Evolutionary conservation across 1,140 invertebrate genomes (phyloP).

Genomic region (Drosophila orena): DNA sequence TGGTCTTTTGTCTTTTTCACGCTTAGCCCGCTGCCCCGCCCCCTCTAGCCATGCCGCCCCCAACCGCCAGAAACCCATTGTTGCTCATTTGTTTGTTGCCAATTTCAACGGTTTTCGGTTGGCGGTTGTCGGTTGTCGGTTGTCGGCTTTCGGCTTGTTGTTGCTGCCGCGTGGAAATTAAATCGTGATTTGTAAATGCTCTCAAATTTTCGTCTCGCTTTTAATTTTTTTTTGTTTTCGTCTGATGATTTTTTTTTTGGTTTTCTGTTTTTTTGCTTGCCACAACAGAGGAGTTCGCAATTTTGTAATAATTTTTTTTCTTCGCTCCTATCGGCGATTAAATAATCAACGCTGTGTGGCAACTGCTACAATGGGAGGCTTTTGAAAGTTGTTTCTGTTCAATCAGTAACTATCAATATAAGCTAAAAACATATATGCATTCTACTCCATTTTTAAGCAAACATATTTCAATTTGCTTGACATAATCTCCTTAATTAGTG

Average conservation of each 20-base stretch:
- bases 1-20: conserved; percentile 78
- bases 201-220: conserved; percentile 76
- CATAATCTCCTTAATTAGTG: no score
- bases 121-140: no score
- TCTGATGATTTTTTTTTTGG: conserved; percentile 4
- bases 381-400: conserved; percentile 40
- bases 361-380: conserved; percentile 49
- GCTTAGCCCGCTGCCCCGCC: conserved; percentile 22
- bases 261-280: conserved; percentile 12
- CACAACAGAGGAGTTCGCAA: conserved; percentile 61
- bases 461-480: no score
- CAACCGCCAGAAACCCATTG: conserved; percentile 5
- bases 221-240: conserved; percentile 21
- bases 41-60: neutral
- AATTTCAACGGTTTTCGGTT: conserved; percentile 77
- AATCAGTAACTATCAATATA: neutral
- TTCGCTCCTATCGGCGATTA: conserved; percentile 58
- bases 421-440: no score
- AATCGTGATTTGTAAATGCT: conserved; percentile 82
- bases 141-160: conserved; percentile 63
- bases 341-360: conserved; percentile 73
- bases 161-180: conserved; percentile 71
- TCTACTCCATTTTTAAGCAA: no score
- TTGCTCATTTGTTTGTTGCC: conserved; percentile 79
- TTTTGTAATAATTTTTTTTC: conserved; percentile 74